These are phyloP conservation scores for Heptranchias perlo DNA, from an alignment of 2,113 vertebrate species.

Conservation along the genomic window DNA sequence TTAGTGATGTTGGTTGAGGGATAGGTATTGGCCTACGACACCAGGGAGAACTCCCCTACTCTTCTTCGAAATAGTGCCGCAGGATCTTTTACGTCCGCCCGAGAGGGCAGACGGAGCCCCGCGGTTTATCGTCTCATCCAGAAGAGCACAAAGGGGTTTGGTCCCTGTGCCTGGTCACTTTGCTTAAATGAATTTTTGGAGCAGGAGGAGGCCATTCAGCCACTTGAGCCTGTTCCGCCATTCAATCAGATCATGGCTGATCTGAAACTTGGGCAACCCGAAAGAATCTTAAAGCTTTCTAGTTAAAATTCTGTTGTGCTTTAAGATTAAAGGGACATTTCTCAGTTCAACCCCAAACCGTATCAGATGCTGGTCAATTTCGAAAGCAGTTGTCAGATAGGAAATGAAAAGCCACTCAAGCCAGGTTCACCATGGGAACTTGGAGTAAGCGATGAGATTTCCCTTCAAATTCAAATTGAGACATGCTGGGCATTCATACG, in stretches of 20 bases:
- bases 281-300: not conserved
- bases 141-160: not conserved
- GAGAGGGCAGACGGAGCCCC: not conserved
- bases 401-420: not conserved
- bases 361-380: not conserved
- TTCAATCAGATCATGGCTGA: too few relatives aligned
- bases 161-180: not conserved
- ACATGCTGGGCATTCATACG: not conserved
- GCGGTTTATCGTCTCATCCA: not conserved
- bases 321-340: not conserved
- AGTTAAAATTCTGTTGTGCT: too few relatives aligned
- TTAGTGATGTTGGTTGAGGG: not conserved
- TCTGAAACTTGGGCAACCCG: not conserved
- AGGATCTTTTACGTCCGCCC: not conserved
- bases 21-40: not conserved
- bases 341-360: not conserved
- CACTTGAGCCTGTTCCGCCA: too few relatives aligned
- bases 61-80: not conserved
- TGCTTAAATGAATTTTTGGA: too few relatives aligned
- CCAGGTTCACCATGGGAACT: not conserved
- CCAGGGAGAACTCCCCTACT: not conserved
- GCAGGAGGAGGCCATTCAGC: too few relatives aligned
- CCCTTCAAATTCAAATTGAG: not conserved
- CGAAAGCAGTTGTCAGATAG: not conserved
- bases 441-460: not conserved